Base-by-base conservation (phyloP, 2,797 vertebrate genomes). In the Helostoma temminkii region DNA sequence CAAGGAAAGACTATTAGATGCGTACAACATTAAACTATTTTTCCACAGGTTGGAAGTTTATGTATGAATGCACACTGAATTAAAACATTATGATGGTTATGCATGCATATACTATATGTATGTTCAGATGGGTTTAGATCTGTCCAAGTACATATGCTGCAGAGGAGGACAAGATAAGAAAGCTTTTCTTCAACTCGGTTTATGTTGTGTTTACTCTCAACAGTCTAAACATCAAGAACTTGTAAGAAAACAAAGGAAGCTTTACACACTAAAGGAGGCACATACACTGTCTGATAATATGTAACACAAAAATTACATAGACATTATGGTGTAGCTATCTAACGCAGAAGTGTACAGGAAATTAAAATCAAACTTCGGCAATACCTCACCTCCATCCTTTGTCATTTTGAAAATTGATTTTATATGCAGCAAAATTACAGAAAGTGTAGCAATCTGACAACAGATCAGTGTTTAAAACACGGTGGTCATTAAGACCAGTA, bases 401-500 rank as follows among this genome's bases (percentile, higher is more conserved):
- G 24, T 26, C 15, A 12, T 39, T 28, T 24, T 50, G 4, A 50
- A 75, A 42, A 19, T 46, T 0, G 5, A 28, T 42, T 54, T 8
- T 63, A 62, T 10, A 49, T 37, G 36, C 22, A 25, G 9, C 19
- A 8, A 2, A 12, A 49, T n/a, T n/a, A n/a, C n/a, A n/a, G n/a
- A n/a, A n/a, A n/a, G n/a, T 42, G 37, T 22, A 26, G 25, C 25
- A 61, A 72, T 43, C 50, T 7, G 52, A 78, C 48, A 64, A 21
- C 21, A 76, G 54, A 70, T 72, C 57, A 34, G 60, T 56, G 37
- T 77, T 82, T 73, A 68, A 81, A 69, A 68, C 60, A 32, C 39
- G 28, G 49, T 57, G 70, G 74, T 88, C 88, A 88, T 90, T 90
- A 90, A 73, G 70, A 79, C 65, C 46, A 62, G 47, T 71, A 84